Percentiles rank a stretch among this genome's conserved stretches.
phyloP scores from a whole-genome alignment of 2,888 invertebrate species.

The Yponomeuta malinellus region DNA sequence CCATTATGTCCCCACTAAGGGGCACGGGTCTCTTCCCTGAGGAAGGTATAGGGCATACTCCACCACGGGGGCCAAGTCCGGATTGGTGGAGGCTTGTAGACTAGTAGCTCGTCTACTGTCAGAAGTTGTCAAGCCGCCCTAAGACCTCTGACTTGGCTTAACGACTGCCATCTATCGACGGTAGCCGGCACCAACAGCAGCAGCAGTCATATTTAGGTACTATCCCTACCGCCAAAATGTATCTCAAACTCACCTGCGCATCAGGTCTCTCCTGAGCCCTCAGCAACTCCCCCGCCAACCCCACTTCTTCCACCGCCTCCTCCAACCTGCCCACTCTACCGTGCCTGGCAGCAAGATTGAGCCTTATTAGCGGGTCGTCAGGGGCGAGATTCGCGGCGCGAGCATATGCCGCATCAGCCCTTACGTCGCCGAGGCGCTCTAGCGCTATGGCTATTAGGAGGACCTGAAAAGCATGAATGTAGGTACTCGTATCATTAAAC shows the following conservation, averaged over 20 bases:
- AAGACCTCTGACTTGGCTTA: too few relatives aligned
- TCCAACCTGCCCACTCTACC: slow-evolving; percentile 44
- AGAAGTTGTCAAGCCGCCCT: too few relatives aligned
- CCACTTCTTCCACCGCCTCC: slow-evolving; percentile 30
- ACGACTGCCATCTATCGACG: too few relatives aligned
- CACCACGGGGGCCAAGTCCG: too few relatives aligned
- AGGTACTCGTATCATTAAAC: not conserved
- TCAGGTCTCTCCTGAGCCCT: slow-evolving; percentile 35
- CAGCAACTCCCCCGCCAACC: not conserved
- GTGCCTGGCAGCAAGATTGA: slow-evolving; percentile 55
- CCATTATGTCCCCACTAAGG: too few relatives aligned
- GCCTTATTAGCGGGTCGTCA: slow-evolving; percentile 46
- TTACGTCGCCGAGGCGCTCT: slow-evolving; percentile 52
- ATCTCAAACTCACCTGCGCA: slow-evolving; percentile 38
- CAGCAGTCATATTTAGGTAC: not conserved
- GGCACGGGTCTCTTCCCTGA: too few relatives aligned
- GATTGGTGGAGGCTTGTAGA: too few relatives aligned
- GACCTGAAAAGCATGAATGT: slow-evolving; percentile 34
- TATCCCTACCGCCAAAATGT: not conserved
- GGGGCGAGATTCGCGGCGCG: slow-evolving; percentile 47
- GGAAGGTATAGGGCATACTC: too few relatives aligned
- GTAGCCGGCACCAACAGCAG: too few relatives aligned
- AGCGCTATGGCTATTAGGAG: slow-evolving; percentile 57
- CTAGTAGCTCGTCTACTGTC: too few relatives aligned
- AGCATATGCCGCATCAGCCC: slow-evolving; percentile 56